Conservation (phyloP, 2,797 vertebrate species). For the Lerista edwardsae region DNA sequence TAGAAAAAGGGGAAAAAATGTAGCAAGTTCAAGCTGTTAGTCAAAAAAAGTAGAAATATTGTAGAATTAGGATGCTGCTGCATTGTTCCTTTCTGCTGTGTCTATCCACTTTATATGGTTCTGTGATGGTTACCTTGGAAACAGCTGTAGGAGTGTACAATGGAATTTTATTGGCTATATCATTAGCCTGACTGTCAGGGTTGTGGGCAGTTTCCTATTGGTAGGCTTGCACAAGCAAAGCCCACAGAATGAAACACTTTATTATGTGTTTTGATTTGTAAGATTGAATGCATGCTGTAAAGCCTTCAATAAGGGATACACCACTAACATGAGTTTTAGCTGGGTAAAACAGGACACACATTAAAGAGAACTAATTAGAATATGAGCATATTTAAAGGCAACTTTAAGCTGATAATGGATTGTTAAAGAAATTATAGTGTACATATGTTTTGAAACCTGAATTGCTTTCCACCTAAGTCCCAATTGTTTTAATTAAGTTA, state of each 20-base stretch:
- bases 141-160: conserved; percentile 73
- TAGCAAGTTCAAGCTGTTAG: background rate
- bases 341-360: background rate
- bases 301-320: background rate
- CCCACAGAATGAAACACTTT: conserved; percentile 14
- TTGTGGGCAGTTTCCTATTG: conserved; percentile 64
- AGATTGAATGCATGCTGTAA: conserved; percentile 21
- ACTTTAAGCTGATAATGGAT: conserved; percentile 6
- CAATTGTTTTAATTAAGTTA: conserved; percentile 23
- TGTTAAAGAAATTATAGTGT: background rate
- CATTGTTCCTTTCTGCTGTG: conserved; percentile 55
- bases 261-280: conserved; percentile 6
- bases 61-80: conserved; percentile 38
- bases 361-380: conserved; percentile 14
- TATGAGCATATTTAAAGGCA: conserved; percentile 3
- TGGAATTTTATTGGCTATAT: conserved; percentile 70
- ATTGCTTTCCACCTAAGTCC: background rate
- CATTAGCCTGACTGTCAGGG: conserved; percentile 60
- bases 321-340: background rate
- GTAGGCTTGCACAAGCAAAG: conserved; percentile 41
- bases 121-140: conserved; percentile 78
- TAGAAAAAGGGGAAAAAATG: background rate
- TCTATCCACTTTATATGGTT: conserved; percentile 65
- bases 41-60: conserved; percentile 23
- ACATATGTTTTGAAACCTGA: background rate